Evolutionary conservation across 2,113 vertebrate species (phyloP).

Genomic region (Gymnarchus niloticus): DNA sequence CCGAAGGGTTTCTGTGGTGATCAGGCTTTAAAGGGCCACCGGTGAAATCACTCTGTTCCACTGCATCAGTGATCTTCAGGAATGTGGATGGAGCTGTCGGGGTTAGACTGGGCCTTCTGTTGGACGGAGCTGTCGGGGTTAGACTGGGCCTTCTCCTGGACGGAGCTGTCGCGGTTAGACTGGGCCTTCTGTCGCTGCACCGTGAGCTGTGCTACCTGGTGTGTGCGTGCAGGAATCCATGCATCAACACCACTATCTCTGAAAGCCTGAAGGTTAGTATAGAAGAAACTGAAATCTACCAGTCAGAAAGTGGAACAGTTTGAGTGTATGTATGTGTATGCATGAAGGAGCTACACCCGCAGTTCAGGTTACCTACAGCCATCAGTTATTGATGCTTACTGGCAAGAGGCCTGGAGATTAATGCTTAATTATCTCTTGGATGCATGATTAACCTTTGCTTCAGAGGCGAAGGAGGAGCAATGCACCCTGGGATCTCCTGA

Average conservation of each 20-base stretch:
- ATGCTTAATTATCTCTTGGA: background rate
- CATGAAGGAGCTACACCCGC: background rate
- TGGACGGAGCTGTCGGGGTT: background rate
- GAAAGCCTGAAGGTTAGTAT: no score
- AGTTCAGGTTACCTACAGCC: background rate
- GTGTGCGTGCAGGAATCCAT: background rate
- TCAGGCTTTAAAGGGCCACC: background rate
- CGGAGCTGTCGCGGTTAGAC: background rate
- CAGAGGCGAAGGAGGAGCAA: background rate
- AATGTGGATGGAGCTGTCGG: background rate
- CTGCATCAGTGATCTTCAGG: background rate
- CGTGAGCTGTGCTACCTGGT: background rate
- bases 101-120: no score
- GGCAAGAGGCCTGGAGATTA: background rate
- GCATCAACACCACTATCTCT: background rate
- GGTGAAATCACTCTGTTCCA: background rate
- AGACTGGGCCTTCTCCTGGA: no score
- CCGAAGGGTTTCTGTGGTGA: background rate
- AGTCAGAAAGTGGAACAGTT: background rate
- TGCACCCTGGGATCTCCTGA: background rate
- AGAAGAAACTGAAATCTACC: no score
- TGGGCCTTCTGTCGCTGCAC: background rate
- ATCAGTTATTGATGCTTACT: background rate
- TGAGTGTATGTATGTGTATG: background rate
- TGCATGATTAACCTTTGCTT: constrained; percentile 1